Conservation (phyloP, 2,797 vertebrate species). For the Enteromius unitaeniatus region DNA sequence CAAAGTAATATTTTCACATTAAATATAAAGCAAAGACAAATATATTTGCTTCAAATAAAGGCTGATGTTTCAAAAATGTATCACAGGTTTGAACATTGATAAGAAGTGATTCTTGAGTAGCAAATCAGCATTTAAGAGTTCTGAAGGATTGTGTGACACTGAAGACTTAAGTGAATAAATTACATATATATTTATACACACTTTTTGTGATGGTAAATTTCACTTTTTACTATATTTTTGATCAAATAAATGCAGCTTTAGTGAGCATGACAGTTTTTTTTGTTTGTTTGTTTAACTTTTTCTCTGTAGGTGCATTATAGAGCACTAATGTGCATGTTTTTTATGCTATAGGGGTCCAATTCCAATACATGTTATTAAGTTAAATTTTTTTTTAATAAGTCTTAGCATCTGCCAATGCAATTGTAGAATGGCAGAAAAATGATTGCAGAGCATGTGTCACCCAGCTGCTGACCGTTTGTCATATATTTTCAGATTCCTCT, state of each 20-base stretch:
- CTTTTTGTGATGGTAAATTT: not conserved
- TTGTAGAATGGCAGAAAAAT: conserved; percentile 6
- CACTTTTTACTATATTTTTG: not conserved
- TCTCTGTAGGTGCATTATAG: not conserved
- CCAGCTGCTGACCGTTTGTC: not conserved
- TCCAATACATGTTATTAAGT: too few relatives aligned
- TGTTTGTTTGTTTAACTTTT: not conserved
- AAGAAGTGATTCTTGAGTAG: not conserved
- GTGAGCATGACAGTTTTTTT: not conserved
- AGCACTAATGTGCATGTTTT: not conserved
- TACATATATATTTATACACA: too few relatives aligned
- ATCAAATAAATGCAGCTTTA: not conserved
- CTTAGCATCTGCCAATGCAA: not conserved
- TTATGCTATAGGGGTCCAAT: not conserved
- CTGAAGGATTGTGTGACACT: not conserved
- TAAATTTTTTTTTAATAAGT: too few relatives aligned
- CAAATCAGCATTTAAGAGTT: not conserved
- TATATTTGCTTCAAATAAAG: not conserved
- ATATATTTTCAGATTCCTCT: conserved; percentile 69
- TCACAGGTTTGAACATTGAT: not conserved
- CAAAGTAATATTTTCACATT: not conserved
- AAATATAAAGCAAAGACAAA: not conserved
- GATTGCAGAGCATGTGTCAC: not conserved
- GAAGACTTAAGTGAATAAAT: not conserved
- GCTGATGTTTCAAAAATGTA: not conserved